phyloP scores from a whole-genome alignment of 2,113 vertebrate species.

The Bos indicus region DNA sequence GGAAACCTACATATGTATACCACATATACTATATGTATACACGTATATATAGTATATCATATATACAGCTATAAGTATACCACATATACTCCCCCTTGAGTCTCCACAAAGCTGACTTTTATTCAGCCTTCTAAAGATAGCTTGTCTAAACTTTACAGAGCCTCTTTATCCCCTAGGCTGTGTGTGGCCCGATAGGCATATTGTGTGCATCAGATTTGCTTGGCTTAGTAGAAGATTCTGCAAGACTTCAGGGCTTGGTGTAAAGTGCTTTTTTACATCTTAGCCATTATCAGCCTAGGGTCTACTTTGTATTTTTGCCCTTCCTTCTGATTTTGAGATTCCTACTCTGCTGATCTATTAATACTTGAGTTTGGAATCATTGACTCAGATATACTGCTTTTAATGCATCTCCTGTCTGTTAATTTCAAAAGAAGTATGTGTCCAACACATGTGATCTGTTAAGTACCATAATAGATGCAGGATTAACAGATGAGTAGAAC shows the following conservation, averaged over 20 bases:
- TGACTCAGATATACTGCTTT: constrained; percentile 3
- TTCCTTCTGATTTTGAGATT: constrained; percentile 7
- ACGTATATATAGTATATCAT: background rate
- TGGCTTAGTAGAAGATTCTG: background rate
- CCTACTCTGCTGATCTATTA: background rate
- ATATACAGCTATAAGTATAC: background rate
- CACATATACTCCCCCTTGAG: background rate
- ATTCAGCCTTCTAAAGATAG: constrained; percentile 3
- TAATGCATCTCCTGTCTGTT: background rate
- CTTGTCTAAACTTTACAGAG: background rate
- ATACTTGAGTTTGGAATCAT: constrained; percentile 1
- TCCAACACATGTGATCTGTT: background rate
- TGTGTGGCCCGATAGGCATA: background rate
- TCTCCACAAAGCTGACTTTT: constrained; percentile 23
- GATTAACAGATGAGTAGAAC: background rate
- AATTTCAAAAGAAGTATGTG: background rate
- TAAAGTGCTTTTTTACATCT: constrained; percentile 20
- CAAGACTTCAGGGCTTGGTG: background rate
- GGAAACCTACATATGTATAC: background rate
- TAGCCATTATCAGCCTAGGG: background rate
- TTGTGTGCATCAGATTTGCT: background rate
- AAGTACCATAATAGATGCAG: background rate
- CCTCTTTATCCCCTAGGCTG: background rate
- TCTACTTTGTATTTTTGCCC: constrained; percentile 28
- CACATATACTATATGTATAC: background rate